These are phyloP conservation scores for Cassiopea xamachana DNA, from an alignment of 30 jellyfish, hydroid and myxozoan genomes.

Conservation along the genomic window DNA sequence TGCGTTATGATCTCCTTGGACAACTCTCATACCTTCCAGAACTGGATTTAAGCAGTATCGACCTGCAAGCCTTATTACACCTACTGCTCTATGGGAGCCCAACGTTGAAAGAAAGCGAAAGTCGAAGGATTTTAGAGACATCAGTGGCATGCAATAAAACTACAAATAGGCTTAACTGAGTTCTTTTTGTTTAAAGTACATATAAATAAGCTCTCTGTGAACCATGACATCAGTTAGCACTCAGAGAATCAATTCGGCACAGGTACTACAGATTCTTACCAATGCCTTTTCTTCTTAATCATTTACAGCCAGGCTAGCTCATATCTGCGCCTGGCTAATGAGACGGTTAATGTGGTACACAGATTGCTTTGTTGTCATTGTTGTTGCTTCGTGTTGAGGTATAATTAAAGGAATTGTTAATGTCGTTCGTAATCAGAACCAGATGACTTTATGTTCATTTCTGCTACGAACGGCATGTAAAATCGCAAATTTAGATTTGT, in stretches of 20 bases:
- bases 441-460: neutral
- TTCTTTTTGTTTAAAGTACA: neutral
- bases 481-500: neutral
- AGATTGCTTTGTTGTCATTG: neutral
- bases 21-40: slow-evolving; percentile 13
- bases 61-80: neutral
- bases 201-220: slow-evolving; percentile 2
- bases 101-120: neutral
- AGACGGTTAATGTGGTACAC: neutral
- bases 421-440: neutral
- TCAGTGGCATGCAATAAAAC: slow-evolving; percentile 32
- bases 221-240: slow-evolving; percentile 3
- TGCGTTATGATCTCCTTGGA: slow-evolving; percentile 28
- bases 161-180: slow-evolving; percentile 24
- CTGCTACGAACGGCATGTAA: neutral
- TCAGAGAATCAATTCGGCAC: neutral
- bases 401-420: neutral
- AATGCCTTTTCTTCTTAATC: neutral
- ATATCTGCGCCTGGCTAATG: neutral
- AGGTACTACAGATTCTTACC: neutral
- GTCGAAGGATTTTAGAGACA: slow-evolving; percentile 16
- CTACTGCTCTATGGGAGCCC: slow-evolving; percentile 44
- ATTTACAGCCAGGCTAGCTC: neutral
- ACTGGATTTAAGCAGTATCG: too few species aligned
- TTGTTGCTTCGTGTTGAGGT: neutral